Base-by-base conservation (phyloP, 1,140 invertebrate genomes). In the Drosophila kurseongensis region DNA sequence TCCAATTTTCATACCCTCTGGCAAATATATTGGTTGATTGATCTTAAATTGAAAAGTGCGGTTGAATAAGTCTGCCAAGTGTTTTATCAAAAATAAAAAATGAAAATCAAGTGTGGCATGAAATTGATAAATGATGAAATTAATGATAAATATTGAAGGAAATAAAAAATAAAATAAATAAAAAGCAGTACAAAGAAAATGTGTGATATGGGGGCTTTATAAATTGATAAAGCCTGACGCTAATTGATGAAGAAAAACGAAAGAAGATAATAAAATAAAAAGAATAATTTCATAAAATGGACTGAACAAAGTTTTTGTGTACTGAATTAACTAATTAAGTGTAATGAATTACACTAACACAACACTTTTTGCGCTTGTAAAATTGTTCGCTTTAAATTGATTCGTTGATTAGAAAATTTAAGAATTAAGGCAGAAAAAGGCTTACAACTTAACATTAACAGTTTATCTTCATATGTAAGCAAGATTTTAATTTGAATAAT, bases 31-130 rank as follows among this genome's bases (percentile, higher is more conserved):
- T 56, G 78, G 44, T 78, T 86, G 83, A 83, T 79, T 79, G 78
- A 75, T 82, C 83, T 78, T 52, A 61, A 82, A 85, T 86, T 78
- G 82, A 82, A 85, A 65, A 78, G 65, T 85, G 78, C 63, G 82
- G 82, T 86, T 82, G 75, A 75, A 60, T 48, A 47, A 71, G 8
- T 38, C 44, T 42, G 58, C 5, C 29, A 50, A 71, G 68, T 45
- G 59, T 55, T 59, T 65, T 58, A 18, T 56, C 41, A 12, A 12
- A 40, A 59, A 52, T 42, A 35, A 52, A 56, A 51, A 51, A 32
- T 42, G 35, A 29, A 55, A 61, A 71, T 48, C 14, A 66, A 65
- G 67, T 74, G 59, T 75, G 58, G 44, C 42, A 72, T 72, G 40
- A 48, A 75, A 51, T 73, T 75, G 59, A 75, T 75, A 67, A 75